phyloP scores from a whole-genome alignment of 2,888 invertebrate genomes.

The Stenchaetothrips biformis region DNA sequence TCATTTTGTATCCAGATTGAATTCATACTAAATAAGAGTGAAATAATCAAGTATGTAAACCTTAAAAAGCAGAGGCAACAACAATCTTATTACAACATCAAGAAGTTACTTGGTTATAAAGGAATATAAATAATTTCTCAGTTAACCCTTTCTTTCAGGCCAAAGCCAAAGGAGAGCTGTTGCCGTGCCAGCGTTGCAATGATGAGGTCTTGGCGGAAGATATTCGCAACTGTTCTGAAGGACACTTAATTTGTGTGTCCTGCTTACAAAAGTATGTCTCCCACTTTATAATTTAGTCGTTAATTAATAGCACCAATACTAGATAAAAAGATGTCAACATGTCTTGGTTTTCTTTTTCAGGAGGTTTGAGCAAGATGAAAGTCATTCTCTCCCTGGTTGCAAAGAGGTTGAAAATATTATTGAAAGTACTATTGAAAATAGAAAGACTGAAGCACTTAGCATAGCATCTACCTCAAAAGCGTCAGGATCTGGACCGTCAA shows the following conservation, averaged over 20 bases:
- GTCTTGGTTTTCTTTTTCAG: constrained; percentile 37
- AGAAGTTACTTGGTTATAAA: neutral
- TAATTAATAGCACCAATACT: too few species aligned
- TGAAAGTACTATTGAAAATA: constrained; percentile 51
- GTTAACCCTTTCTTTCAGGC: constrained; percentile 40
- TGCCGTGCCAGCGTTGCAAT: constrained; percentile 54
- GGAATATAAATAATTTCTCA: neutral
- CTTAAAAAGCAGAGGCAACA: constrained; percentile 37
- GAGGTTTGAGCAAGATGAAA: constrained; percentile 47
- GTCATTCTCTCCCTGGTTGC: constrained; percentile 52
- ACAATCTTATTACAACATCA: too few species aligned
- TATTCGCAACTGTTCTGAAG: constrained; percentile 45
- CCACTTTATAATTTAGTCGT: neutral
- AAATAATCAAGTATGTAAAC: constrained; percentile 41
- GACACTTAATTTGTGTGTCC: constrained; percentile 48
- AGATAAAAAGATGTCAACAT: too few species aligned
- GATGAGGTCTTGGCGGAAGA: constrained; percentile 50
- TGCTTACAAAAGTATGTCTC: constrained; percentile 45
- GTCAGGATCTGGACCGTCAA: too few species aligned
- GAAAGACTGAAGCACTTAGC: constrained; percentile 53
- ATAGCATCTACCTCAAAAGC: too few species aligned
- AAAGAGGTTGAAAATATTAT: constrained; percentile 49
- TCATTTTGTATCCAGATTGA: constrained; percentile 40
- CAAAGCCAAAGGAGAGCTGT: constrained; percentile 44
- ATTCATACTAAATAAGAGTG: constrained; percentile 41